These are phyloP conservation scores for Unio delphinus DNA, from an alignment of 2,888 invertebrate genomes.

Conservation along the genomic window DNA sequence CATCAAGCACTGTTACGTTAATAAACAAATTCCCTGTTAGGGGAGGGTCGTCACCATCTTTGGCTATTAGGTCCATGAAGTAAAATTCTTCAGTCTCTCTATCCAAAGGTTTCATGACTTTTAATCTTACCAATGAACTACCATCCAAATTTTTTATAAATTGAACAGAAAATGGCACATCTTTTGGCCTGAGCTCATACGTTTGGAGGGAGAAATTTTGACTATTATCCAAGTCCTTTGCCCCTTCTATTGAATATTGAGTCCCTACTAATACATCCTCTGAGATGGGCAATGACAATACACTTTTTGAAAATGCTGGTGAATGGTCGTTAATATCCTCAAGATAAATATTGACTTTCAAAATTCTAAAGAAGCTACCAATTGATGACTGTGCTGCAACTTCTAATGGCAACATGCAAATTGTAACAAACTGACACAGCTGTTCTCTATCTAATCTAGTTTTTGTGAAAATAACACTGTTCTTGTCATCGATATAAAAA, in stretches of 20 bases:
- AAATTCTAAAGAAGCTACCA: slow-evolving; percentile 48
- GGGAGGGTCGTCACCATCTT: slow-evolving; percentile 46
- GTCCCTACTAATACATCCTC: slow-evolving; percentile 40
- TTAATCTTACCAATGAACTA: slow-evolving; percentile 40
- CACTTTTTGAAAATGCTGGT: slow-evolving; percentile 41
- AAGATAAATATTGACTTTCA: slow-evolving; percentile 48
- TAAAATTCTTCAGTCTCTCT: slow-evolving; percentile 46
- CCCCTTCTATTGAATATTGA: slow-evolving; percentile 38
- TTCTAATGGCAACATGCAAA: slow-evolving; percentile 31
- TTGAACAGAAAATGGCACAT: slow-evolving; percentile 42
- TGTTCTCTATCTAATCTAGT: slow-evolving; percentile 37
- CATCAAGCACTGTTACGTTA: slow-evolving; percentile 39
- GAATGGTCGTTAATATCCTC: slow-evolving; percentile 59
- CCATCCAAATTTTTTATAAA: slow-evolving; percentile 46
- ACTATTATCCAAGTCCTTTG: slow-evolving; percentile 45
- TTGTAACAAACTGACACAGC: slow-evolving; percentile 38
- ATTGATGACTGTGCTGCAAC: slow-evolving; percentile 42
- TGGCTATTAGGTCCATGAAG: slow-evolving; percentile 43
- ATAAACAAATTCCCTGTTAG: slow-evolving; percentile 35
- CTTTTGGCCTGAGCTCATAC: slow-evolving; percentile 30
- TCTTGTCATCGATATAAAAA: slow-evolving; percentile 35
- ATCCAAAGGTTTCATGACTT: slow-evolving; percentile 43
- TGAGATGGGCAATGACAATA: slow-evolving; percentile 29
- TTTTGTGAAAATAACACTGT: slow-evolving; percentile 34
- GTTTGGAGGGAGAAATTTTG: slow-evolving; percentile 34